Evolutionary conservation across 2,113 vertebrate species (phyloP).

Genomic region (Strix uralensis): DNA sequence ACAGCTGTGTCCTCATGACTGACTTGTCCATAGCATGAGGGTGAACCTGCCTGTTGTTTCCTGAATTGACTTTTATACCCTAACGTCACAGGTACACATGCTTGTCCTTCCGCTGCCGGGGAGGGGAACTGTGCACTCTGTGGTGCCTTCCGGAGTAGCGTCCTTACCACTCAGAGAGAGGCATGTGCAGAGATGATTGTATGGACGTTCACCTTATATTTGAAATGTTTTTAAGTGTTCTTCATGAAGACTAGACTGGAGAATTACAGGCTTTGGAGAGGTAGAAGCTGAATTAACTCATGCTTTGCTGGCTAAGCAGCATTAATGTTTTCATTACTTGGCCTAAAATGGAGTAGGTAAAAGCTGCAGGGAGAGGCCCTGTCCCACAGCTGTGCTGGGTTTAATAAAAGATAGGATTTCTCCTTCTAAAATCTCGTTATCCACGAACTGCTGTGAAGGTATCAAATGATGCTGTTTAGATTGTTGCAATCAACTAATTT

Average conservation of each 20-base stretch:
- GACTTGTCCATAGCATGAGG: neutral
- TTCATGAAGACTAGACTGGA: neutral
- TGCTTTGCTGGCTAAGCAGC: slow-evolving; percentile 6
- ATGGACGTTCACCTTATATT: neutral
- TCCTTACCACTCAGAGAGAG: neutral
- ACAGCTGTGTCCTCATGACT: neutral
- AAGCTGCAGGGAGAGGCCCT: neutral
- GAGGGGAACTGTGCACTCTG: neutral
- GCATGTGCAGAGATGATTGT: neutral
- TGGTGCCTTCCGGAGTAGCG: neutral
- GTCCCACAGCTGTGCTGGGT: neutral
- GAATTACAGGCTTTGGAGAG: slow-evolving; percentile 1
- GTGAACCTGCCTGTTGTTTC: neutral
- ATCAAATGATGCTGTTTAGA: neutral
- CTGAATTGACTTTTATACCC: neutral
- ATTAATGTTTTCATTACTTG: slow-evolving; percentile 1
- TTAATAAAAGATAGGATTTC: slow-evolving; percentile 14
- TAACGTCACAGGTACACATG: neutral
- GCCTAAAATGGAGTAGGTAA: neutral
- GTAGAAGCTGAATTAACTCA: slow-evolving; percentile 1
- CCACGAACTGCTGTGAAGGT: neutral
- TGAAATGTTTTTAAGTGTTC: neutral
- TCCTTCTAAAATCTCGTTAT: neutral
- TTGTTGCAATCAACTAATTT: neutral
- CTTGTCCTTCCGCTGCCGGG: neutral